Evolutionary conservation across 2,797 vertebrate genomes (phyloP).

Genomic region (Halcyon chelicuti): DNA sequence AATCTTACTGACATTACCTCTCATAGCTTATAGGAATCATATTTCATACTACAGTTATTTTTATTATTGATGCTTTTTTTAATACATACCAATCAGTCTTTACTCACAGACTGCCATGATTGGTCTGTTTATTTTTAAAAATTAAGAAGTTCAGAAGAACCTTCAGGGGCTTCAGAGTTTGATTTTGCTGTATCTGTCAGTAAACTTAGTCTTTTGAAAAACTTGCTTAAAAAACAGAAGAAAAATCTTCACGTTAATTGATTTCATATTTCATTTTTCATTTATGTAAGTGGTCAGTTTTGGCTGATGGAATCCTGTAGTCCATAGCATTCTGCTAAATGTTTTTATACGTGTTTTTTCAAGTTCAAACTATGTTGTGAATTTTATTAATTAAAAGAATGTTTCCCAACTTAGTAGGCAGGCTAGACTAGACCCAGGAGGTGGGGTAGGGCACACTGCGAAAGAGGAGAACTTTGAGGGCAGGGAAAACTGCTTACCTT

Average conservation of each 20-base stretch:
- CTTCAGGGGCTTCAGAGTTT: neutral
- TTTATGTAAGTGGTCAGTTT: neutral
- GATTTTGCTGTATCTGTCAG: neutral
- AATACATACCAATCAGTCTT: neutral
- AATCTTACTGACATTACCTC: neutral
- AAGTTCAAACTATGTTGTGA: constrained; percentile 29
- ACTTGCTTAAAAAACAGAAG: neutral
- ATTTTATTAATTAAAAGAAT: constrained; percentile 59
- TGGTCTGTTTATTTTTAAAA: neutral
- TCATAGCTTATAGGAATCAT: neutral
- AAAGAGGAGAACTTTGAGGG: constrained; percentile 6
- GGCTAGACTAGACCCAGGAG: constrained; percentile 33
- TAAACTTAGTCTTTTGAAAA: neutral
- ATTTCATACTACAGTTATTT: neutral
- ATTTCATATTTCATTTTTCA: neutral
- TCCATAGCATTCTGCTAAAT: neutral
- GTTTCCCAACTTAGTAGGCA: constrained; percentile 53
- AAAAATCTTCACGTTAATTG: neutral
- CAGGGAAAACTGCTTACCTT: constrained; percentile 12
- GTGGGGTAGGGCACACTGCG: neutral
- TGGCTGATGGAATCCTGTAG: neutral
- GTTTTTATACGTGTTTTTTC: neutral
- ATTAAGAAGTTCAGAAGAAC: neutral
- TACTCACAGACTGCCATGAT: neutral
- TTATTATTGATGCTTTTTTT: neutral